These are phyloP conservation scores for Andricus curvator DNA, from an alignment of 2,888 invertebrate species.

Conservation along the genomic window DNA sequence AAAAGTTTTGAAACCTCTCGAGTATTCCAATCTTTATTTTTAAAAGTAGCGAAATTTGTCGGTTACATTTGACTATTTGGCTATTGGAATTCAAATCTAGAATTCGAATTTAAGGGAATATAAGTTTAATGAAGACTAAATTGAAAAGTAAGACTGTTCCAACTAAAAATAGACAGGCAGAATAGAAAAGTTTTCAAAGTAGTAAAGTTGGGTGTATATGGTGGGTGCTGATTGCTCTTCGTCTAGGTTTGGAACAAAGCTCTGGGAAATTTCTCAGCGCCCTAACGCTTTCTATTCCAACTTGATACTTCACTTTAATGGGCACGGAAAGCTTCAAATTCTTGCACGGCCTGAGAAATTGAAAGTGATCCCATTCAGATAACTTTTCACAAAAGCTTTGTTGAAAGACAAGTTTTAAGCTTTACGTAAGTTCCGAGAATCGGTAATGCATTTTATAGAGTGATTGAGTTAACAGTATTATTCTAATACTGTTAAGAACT, in stretches of 20 bases:
- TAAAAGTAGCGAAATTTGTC: no score
- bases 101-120: background rate
- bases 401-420: constrained; percentile 36
- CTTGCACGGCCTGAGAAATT: constrained; percentile 34
- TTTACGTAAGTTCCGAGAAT: constrained; percentile 22
- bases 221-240: constrained; percentile 23
- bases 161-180: background rate
- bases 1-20: no score
- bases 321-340: constrained; percentile 33
- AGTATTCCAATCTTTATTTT: no score
- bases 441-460: constrained; percentile 18
- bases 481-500: constrained; percentile 37
- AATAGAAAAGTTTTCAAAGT: constrained; percentile 28
- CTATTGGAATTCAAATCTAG: no score
- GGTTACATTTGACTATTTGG: no score
- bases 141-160: background rate
- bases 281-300: constrained; percentile 37
- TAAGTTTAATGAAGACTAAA: background rate
- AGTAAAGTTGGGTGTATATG: constrained; percentile 11
- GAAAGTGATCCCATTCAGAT: constrained; percentile 37
- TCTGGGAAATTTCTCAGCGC: constrained; percentile 31
- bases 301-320: constrained; percentile 40
- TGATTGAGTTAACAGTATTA: constrained; percentile 11
- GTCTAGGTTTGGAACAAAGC: constrained; percentile 31
- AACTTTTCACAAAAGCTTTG: constrained; percentile 30